Evolutionary conservation across 2,797 vertebrate species (phyloP).

Genomic region (Etheostoma nigrum): DNA sequence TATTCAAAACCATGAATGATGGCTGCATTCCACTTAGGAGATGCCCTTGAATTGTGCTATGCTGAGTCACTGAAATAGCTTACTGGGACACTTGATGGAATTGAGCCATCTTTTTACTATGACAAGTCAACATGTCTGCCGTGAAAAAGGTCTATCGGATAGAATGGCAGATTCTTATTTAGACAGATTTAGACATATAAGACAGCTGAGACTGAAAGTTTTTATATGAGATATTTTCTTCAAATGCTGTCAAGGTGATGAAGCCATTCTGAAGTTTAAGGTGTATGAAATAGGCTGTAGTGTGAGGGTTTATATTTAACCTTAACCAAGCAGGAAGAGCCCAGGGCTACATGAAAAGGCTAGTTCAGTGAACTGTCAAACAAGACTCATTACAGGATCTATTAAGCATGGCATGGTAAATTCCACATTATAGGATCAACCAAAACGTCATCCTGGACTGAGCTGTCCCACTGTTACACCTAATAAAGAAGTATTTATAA

Average conservation of each 20-base stretch:
- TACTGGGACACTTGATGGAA: too few relatives aligned
- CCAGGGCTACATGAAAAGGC: conserved; percentile 35
- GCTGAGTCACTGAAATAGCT: too few relatives aligned
- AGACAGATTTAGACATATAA: not conserved
- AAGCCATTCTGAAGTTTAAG: conserved; percentile 24
- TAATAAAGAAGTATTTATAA: not conserved
- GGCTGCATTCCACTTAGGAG: too few relatives aligned
- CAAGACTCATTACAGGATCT: conserved; percentile 64
- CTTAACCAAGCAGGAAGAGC: conserved; percentile 63
- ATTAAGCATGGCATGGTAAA: conserved; percentile 38
- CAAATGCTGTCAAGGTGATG: conserved; percentile 9
- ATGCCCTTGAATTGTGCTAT: too few relatives aligned
- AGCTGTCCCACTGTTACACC: not conserved
- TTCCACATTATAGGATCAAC: conserved; percentile 45
- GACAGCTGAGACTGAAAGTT: not conserved
- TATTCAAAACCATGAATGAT: too few relatives aligned
- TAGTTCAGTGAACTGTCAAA: conserved; percentile 61
- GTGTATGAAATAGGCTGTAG: conserved; percentile 9
- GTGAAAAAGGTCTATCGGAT: too few relatives aligned
- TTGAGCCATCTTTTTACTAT: too few relatives aligned
- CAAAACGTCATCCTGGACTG: not conserved
- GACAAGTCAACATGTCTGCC: too few relatives aligned
- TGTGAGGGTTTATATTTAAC: conserved; percentile 56
- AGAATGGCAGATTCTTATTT: not conserved
- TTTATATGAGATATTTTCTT: not conserved